These are phyloP conservation scores for Coecobrya sp. DNA, from an alignment of 2,888 invertebrate genomes.

Conservation along the genomic window DNA sequence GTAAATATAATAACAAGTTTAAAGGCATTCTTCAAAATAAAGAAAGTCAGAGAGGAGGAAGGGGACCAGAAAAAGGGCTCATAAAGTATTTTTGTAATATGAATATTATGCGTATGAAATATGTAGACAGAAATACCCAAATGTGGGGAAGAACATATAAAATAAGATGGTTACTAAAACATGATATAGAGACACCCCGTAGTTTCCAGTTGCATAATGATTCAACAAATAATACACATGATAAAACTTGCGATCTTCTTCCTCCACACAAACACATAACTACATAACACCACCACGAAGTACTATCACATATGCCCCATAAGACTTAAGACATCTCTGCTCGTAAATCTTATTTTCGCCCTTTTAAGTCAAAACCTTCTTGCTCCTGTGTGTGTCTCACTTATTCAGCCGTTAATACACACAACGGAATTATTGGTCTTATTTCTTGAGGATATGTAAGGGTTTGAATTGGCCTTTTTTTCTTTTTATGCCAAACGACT, in stretches of 20 bases:
- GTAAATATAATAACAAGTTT: background rate
- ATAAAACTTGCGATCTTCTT: conserved; percentile 60
- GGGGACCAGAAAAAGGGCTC: conserved; percentile 38
- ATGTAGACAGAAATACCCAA: conserved; percentile 50
- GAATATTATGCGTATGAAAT: conserved; percentile 47
- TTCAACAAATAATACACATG: background rate
- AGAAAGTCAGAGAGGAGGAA: conserved; percentile 6
- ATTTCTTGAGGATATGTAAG: conserved; percentile 11
- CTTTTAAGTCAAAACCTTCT: conserved; percentile 81
- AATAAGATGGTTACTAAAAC: conserved; percentile 19
- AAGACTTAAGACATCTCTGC: conserved; percentile 80
- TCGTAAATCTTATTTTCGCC: conserved; percentile 85
- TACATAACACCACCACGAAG: conserved; percentile 39
- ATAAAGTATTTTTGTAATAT: conserved; percentile 65
- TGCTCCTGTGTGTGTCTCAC: conserved; percentile 60
- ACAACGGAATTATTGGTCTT: conserved; percentile 41
- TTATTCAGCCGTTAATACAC: conserved; percentile 42
- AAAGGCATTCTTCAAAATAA: background rate
- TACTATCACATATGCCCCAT: conserved; percentile 72
- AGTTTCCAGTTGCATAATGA: conserved; percentile 30
- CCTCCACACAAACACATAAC: conserved; percentile 15
- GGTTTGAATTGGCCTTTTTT: conserved; percentile 25
- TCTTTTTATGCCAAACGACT: background rate
- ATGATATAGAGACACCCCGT: conserved; percentile 37
- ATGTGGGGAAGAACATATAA: background rate